Conservation (phyloP, 1,140 invertebrate genomes). For the Drosophila asahinai region DNA sequence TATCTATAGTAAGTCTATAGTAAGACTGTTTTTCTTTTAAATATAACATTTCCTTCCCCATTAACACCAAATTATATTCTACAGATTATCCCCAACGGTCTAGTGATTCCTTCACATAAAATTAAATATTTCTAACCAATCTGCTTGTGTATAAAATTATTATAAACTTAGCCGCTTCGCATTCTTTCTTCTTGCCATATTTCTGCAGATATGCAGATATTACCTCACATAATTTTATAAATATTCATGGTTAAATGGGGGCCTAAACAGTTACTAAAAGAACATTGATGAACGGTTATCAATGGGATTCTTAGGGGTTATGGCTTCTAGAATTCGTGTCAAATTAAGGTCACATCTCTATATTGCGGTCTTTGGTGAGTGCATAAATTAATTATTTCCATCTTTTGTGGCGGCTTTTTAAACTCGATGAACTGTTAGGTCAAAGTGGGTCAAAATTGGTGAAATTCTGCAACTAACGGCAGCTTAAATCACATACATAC, state of each 20-base stretch:
- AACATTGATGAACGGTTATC: background rate
- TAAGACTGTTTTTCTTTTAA: too few species aligned
- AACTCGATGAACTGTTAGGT: constrained; percentile 7
- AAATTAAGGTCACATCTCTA: background rate
- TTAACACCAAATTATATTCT: too few species aligned
- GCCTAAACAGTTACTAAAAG: background rate
- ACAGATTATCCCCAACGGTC: too few species aligned
- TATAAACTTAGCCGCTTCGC: too few species aligned
- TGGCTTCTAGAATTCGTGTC: background rate
- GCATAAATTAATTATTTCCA: constrained; percentile 2
- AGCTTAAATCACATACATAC: too few species aligned
- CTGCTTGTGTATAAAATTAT: too few species aligned
- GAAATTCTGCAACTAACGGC: constrained; percentile 12
- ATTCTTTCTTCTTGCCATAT: background rate
- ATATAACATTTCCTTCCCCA: too few species aligned
- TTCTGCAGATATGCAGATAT: constrained; percentile 2
- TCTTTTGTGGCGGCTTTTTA: too few species aligned
- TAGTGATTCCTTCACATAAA: too few species aligned
- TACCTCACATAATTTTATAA: background rate
- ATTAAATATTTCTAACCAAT: too few species aligned
- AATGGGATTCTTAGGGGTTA: background rate
- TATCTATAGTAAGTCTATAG: too few species aligned
- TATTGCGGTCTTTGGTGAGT: background rate
- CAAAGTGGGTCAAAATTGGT: constrained; percentile 10
- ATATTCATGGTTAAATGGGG: constrained; percentile 4